phyloP scores from a whole-genome alignment of 2,797 vertebrate genomes.

The Sebastes paucispinis region DNA sequence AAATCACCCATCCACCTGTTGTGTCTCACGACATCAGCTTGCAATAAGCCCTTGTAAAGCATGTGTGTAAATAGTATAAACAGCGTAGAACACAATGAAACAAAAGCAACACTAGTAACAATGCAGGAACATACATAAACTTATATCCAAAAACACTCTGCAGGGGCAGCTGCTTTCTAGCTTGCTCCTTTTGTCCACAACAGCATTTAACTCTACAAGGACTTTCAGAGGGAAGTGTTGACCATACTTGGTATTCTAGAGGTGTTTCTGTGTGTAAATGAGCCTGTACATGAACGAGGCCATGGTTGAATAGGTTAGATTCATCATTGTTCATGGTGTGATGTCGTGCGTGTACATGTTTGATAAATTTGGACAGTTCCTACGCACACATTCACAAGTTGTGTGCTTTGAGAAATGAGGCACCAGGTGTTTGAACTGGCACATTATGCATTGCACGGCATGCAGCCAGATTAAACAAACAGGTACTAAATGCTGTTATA shows the following conservation, averaged over 20 bases:
- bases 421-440: constrained; percentile 12
- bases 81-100: not conserved
- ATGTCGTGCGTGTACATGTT: not conserved
- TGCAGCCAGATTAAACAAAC: constrained; percentile 6
- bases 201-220: not conserved
- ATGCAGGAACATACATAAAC: too few species aligned
- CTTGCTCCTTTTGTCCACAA: not conserved
- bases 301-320: not conserved
- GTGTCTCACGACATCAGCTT: not conserved
- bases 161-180: not conserved
- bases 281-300: not conserved
- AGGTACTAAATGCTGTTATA: constrained; percentile 12
- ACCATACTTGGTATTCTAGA: not conserved
- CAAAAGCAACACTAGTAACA: not conserved
- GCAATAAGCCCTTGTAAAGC: not conserved
- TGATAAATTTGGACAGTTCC: not conserved
- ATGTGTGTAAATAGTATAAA: not conserved
- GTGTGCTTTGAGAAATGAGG: not conserved
- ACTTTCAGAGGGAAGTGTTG: not conserved
- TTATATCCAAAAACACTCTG: not conserved
- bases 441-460: constrained; percentile 6
- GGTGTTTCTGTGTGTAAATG: not conserved
- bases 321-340: not conserved
- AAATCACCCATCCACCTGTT: too few species aligned
- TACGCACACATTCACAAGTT: not conserved